Evolutionary conservation across 2,888 invertebrate genomes (phyloP).

Genomic region (Zygaena filipendulae): DNA sequence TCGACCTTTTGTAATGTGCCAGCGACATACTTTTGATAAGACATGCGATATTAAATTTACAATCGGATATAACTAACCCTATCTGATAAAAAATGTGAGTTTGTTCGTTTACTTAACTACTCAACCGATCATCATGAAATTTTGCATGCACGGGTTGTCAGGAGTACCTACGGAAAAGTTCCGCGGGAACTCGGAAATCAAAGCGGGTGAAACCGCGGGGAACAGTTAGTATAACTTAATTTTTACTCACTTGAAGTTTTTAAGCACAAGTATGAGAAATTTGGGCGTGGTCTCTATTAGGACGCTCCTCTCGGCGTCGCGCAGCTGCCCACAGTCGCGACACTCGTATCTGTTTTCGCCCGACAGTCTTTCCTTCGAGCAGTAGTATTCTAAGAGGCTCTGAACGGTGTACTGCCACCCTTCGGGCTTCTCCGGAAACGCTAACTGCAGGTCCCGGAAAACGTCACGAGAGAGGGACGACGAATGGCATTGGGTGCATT

Average conservation of each 20-base stretch:
- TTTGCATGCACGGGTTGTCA: too few species aligned
- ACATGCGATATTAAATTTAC: too few species aligned
- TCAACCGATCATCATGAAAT: too few species aligned
- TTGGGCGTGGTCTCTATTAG: slow-evolving; percentile 77
- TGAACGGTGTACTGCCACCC: slow-evolving; percentile 74
- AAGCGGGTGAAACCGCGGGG: too few species aligned
- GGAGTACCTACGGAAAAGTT: too few species aligned
- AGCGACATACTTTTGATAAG: too few species aligned
- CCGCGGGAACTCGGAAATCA: too few species aligned
- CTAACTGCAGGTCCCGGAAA: slow-evolving; percentile 83
- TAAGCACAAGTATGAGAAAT: slow-evolving; percentile 82
- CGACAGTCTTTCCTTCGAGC: slow-evolving; percentile 79
- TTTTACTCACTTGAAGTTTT: slow-evolving; percentile 77
- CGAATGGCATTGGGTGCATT: slow-evolving; percentile 77
- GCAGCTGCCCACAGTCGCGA: slow-evolving; percentile 76
- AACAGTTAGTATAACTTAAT: too few species aligned
- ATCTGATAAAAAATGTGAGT: too few species aligned
- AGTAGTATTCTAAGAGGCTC: slow-evolving; percentile 79
- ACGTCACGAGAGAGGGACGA: slow-evolving; percentile 80
- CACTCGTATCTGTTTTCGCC: slow-evolving; percentile 88
- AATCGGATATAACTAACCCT: too few species aligned
- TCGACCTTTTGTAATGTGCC: too few species aligned
- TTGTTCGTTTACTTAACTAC: too few species aligned
- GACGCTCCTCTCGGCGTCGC: slow-evolving; percentile 75
- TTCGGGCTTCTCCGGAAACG: slow-evolving; percentile 72